Base-by-base conservation (phyloP, 2,797 vertebrate species). In the Myotis vivesi region DNA sequence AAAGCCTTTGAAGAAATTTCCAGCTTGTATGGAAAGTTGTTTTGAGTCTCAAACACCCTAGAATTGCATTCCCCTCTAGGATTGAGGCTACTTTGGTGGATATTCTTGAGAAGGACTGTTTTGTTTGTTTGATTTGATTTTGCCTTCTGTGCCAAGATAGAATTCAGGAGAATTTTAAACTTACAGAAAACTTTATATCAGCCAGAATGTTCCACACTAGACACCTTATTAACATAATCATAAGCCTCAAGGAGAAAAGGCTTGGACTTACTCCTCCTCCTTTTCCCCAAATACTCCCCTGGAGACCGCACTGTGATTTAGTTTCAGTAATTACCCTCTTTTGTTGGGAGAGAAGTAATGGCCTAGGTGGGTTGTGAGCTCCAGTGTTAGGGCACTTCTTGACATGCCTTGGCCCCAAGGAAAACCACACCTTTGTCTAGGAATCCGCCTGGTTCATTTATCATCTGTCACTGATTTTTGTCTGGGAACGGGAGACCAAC, bases 401-500 rank as follows among this genome's bases (percentile, higher is more conserved):
- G 12, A 64, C 66, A 44, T 38, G 92, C 62, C n/a, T 0, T 64
- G 53, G n/a, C 81, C 87, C 73, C 81, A 72, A 71, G 79, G 73
- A 89, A 94, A 92, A 49, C 55, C 4, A 0, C 41, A 92, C 76
- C 94, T 97, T 95, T 95, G 94, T 94, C 66, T 85, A 88, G 79
- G 87, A 96, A 91, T 86, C 89, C 0, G 23, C 53, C 46, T 62
- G 80, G n/a, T 57, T 94, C 90, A 69, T 96, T 95, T 95, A 57
- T 96, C 92, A 72, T 51, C 73, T 80, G 92, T 69, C 80, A 89
- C 85, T 86, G 87, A 90, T 59, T 92, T 95, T 94, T 90, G 89
- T 94, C 91, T 92, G 90, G 62, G 75, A 96, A 93, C 64, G 59
- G 80, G 93, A 89, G 79, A 81, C 64, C 46, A n/a, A 15, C 93